These are phyloP conservation scores for Ryuthela nishihirai DNA, from an alignment of 2,888 invertebrate genomes.

Conservation along the genomic window DNA sequence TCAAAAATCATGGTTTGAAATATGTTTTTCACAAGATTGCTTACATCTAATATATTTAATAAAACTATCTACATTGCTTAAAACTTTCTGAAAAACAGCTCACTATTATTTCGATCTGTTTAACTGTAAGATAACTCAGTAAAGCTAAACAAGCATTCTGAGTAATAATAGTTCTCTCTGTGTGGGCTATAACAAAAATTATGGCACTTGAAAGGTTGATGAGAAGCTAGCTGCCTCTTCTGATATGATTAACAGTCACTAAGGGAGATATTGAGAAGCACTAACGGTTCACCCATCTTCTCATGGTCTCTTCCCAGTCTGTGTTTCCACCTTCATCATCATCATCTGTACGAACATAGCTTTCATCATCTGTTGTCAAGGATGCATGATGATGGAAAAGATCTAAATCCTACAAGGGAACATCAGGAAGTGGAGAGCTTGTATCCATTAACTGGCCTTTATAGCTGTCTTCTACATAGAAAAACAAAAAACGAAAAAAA, in stretches of 20 bases:
- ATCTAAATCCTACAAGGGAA: constrained; percentile 34
- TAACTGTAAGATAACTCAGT: no score
- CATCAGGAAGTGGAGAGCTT: constrained; percentile 2
- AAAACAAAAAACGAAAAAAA: constrained; percentile 14
- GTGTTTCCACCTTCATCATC: constrained; percentile 55
- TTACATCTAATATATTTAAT: no score
- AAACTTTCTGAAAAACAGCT: no score
- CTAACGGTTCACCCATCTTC: constrained; percentile 65
- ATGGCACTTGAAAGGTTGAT: constrained; percentile 8
- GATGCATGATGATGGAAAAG: constrained; percentile 36
- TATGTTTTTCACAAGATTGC: no score
- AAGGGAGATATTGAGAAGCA: not conserved
- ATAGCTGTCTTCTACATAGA: not conserved
- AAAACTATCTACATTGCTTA: no score
- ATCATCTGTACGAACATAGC: constrained; percentile 48
- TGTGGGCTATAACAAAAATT: no score
- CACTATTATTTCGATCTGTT: no score
- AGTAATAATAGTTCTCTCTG: no score
- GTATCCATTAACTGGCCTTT: not conserved
- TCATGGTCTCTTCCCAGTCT: constrained; percentile 64
- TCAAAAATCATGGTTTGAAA: no score
- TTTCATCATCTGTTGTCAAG: constrained; percentile 47
- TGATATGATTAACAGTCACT: constrained; percentile 15
- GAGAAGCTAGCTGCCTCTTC: constrained; percentile 33
- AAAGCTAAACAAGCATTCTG: no score